Conservation (phyloP, 2,797 vertebrate genomes). For the Gymnopithys bicolor region DNA sequence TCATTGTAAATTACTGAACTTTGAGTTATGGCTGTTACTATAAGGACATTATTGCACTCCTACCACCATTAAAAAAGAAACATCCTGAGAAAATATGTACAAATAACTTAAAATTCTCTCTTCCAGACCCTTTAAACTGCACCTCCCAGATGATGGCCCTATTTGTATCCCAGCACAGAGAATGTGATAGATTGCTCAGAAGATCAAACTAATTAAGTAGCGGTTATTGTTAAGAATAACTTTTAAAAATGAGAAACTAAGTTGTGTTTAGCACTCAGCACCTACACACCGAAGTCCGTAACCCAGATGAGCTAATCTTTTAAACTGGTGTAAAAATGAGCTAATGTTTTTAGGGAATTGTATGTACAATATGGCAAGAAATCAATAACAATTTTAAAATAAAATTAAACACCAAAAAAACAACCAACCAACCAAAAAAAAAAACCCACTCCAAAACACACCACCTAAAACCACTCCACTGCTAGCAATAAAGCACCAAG, state of each 20-base stretch:
- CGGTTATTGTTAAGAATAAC: slow-evolving; percentile 20
- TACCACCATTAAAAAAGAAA: neutral
- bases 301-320: slow-evolving; percentile 72
- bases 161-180: neutral
- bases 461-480: slow-evolving; percentile 51
- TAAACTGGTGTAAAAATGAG: slow-evolving; percentile 67
- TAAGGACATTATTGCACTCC: neutral
- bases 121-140: neutral
- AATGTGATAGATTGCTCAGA: neutral
- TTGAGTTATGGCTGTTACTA: neutral
- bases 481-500: slow-evolving; percentile 60
- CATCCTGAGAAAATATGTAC: neutral
- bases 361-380: slow-evolving; percentile 68
- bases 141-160: neutral
- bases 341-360: slow-evolving; percentile 73
- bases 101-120: neutral
- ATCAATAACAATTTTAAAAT: slow-evolving; percentile 51
- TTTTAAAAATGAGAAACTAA: slow-evolving; percentile 68
- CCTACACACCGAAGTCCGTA: slow-evolving; percentile 64
- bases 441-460: neutral
- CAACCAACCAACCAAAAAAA: no score
- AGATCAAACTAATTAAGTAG: slow-evolving; percentile 60
- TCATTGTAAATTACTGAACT: neutral
- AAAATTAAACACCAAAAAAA: no score
- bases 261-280: slow-evolving; percentile 70